Percentiles rank a stretch among this genome's conserved stretches.
Evolutionary conservation across 2,888 invertebrate genomes (phyloP).

Genomic region (Artemia sinica): DNA sequence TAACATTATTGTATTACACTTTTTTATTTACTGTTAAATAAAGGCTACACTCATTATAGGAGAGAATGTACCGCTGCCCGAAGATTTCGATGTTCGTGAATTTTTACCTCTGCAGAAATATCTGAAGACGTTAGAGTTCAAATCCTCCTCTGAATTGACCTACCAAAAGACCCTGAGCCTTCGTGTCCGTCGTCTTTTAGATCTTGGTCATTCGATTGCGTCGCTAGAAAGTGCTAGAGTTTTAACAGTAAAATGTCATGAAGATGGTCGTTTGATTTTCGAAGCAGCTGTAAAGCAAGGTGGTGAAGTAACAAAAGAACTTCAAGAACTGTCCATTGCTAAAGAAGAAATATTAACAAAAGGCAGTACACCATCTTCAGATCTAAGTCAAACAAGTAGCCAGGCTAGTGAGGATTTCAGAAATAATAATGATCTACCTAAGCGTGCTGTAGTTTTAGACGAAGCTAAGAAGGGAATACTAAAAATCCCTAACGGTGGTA

Average conservation of each 20-base stretch:
- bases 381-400: slow-evolving; percentile 1
- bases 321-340: slow-evolving; percentile 6
- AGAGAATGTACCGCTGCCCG: slow-evolving; percentile 48
- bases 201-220: not conserved
- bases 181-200: slow-evolving; percentile 1
- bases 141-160: slow-evolving; percentile 3
- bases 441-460: slow-evolving; percentile 1
- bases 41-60: slow-evolving; percentile 32
- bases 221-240: not conserved
- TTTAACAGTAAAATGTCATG: not conserved
- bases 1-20: too few species aligned
- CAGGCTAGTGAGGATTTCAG: slow-evolving; percentile 5
- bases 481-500: slow-evolving; percentile 3
- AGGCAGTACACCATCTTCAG: slow-evolving; percentile 9
- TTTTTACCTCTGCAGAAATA: slow-evolving; percentile 46
- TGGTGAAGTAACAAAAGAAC: not conserved
- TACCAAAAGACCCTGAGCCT: not conserved
- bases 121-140: not conserved
- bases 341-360: slow-evolving; percentile 13
- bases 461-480: slow-evolving; percentile 11
- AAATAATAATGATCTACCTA: slow-evolving; percentile 1
- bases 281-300: not conserved
- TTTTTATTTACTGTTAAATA: too few species aligned
- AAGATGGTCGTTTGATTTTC: not conserved
- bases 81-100: slow-evolving; percentile 60